Percentiles rank a stretch among this genome's conserved stretches.
phyloP scores from a whole-genome alignment of 1,140 invertebrate genomes.

The Drosophila truncata region DNA sequence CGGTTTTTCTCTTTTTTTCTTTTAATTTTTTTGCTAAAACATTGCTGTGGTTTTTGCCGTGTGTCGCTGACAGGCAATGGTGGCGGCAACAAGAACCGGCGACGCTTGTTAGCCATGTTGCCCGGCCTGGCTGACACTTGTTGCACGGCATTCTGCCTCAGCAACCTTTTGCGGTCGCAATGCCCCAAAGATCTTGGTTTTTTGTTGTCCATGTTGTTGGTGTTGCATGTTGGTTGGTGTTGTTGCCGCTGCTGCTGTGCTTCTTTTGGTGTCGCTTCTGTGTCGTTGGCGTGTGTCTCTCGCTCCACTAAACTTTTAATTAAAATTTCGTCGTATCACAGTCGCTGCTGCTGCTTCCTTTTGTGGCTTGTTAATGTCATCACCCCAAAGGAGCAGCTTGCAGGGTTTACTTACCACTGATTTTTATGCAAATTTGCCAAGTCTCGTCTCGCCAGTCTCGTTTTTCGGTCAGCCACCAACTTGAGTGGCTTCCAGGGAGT shows the following conservation, averaged over 20 bases:
- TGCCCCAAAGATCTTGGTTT: conserved; percentile 36
- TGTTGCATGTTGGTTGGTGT: conserved; percentile 4
- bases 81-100: conserved; percentile 47
- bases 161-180: conserved; percentile 66
- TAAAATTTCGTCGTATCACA: conserved; percentile 75
- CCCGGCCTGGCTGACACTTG: conserved; percentile 61
- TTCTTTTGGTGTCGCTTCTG: conserved; percentile 28
- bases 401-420: conserved; percentile 17
- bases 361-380: conserved; percentile 67
- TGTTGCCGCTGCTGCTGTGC: conserved; percentile 1
- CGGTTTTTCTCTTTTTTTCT: neutral
- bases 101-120: conserved; percentile 74
- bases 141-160: conserved; percentile 72
- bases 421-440: conserved; percentile 51
- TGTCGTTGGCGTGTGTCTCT: conserved; percentile 70
- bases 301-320: conserved; percentile 75
- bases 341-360: conserved; percentile 66
- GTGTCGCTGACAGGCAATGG: conserved; percentile 53
- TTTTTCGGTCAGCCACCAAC: conserved; percentile 20
- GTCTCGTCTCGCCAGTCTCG: conserved; percentile 20
- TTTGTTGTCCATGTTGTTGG: neutral
- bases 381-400: conserved; percentile 22
- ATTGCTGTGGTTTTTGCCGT: conserved; percentile 39
- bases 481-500: conserved; percentile 39
- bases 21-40: conserved; percentile 4